These are phyloP conservation scores for Edolisoma coerulescens DNA, from an alignment of 2,113 vertebrate genomes.

Conservation along the genomic window DNA sequence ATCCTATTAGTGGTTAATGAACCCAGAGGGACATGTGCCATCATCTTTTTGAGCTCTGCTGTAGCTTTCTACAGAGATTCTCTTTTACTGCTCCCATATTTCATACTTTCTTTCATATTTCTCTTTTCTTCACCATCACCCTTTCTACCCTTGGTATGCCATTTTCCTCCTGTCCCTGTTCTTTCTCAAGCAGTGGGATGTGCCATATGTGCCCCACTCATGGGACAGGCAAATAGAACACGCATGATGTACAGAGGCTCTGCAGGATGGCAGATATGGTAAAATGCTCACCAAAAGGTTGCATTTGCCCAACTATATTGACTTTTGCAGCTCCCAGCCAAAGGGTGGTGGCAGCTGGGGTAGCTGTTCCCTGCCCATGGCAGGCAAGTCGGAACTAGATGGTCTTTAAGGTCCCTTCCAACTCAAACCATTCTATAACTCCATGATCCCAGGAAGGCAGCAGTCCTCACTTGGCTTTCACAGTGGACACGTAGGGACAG, in stretches of 20 bases:
- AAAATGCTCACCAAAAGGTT: not conserved
- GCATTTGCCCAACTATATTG: not conserved
- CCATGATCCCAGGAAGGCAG: not conserved
- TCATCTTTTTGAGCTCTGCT: not conserved
- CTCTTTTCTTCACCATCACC: not conserved
- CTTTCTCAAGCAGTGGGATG: not conserved
- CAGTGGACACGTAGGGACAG: rapidly evolving
- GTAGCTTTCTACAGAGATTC: not conserved
- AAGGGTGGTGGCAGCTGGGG: not conserved
- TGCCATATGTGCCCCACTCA: too few relatives aligned
- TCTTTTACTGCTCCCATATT: not conserved
- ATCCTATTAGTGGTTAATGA: not conserved
- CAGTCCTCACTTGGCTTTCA: not conserved
- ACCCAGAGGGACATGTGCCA: not conserved
- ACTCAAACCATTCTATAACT: not conserved
- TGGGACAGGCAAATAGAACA: not conserved
- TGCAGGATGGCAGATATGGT: not conserved
- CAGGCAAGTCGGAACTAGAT: not conserved
- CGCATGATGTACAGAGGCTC: not conserved
- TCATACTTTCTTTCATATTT: not conserved
- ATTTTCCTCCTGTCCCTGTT: not conserved
- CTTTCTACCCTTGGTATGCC: not conserved
- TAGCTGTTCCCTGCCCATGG: not conserved
- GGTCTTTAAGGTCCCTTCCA: not conserved
- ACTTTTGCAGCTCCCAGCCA: not conserved